phyloP scores from a whole-genome alignment of 2,113 vertebrate species.

The Terrapene triunguis region DNA sequence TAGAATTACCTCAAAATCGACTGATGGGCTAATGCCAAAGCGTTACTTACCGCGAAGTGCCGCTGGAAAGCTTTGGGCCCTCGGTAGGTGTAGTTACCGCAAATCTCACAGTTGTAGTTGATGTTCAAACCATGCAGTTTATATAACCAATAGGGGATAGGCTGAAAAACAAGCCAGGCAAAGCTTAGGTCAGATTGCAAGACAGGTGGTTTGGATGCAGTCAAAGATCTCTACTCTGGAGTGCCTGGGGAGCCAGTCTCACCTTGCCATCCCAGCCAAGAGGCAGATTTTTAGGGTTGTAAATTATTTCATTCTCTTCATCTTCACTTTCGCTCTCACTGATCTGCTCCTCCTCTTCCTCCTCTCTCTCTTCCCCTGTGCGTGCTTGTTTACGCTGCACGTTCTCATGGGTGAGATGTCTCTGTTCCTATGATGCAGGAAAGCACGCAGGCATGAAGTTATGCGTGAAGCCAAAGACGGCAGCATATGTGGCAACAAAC shows the following conservation, averaged over 20 bases:
- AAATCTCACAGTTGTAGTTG: slow-evolving; percentile 99
- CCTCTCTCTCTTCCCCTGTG: slow-evolving; percentile 97
- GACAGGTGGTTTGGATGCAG: fast-evolving
- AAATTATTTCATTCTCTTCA: slow-evolving; percentile 98
- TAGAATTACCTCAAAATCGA: fast-evolving
- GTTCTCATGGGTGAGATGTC: slow-evolving; percentile 97
- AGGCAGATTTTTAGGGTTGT: slow-evolving; percentile 98
- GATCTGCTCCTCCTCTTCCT: slow-evolving; percentile 97
- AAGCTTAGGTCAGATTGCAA: fast-evolving
- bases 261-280: slow-evolving; percentile 98
- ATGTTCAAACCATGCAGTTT: slow-evolving; percentile 97
- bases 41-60: slow-evolving; percentile 87
- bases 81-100: slow-evolving; percentile 97
- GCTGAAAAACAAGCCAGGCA: slow-evolving; percentile 75
- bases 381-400: slow-evolving; percentile 97
- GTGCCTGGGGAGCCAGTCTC: fast-evolving
- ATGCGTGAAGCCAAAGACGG: not conserved
- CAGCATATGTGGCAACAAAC: not conserved
- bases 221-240: not conserved
- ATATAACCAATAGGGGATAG: slow-evolving; percentile 97
- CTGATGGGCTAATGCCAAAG: fast-evolving
- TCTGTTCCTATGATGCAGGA: slow-evolving; percentile 86
- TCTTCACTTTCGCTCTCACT: slow-evolving; percentile 98
- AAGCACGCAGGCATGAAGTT: not conserved
- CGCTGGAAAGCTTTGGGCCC: slow-evolving; percentile 98